Conservation (phyloP, 2,113 vertebrate species). For the Neotragus moschatus region DNA sequence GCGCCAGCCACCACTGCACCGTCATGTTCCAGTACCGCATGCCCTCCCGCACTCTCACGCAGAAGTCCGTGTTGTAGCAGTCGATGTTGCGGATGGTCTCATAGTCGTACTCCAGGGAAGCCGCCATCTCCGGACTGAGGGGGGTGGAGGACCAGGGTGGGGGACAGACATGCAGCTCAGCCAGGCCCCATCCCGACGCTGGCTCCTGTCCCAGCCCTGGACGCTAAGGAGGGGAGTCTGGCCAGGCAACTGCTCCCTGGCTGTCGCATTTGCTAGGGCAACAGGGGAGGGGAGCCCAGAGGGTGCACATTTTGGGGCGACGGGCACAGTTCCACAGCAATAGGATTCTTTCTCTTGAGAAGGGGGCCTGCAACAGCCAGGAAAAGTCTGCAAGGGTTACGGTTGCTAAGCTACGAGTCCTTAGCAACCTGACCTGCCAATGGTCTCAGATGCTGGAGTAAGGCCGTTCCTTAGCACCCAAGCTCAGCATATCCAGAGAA, state of each 20-base stretch:
- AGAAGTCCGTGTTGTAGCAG: slow-evolving; percentile 92
- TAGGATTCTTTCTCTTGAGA: not conserved
- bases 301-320: not conserved
- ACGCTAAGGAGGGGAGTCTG: not conserved
- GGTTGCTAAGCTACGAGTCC: not conserved
- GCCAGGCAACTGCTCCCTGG: not conserved
- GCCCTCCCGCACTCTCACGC: slow-evolving; percentile 90
- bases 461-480: not conserved
- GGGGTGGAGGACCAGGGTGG: slow-evolving; percentile 20
- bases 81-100: slow-evolving; percentile 93
- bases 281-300: not conserved
- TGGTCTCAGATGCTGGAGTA: not conserved
- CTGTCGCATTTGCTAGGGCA: not conserved
- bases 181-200: not conserved
- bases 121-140: slow-evolving; percentile 76
- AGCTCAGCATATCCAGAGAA: not conserved
- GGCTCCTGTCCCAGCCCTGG: slow-evolving; percentile 54
- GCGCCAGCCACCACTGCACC: slow-evolving; percentile 94
- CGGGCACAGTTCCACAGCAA: not conserved
- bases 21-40: slow-evolving; percentile 97
- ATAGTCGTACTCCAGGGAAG: slow-evolving; percentile 85
- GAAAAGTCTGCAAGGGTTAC: not conserved
- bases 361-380: not conserved
- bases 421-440: not conserved
- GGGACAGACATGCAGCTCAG: slow-evolving; percentile 70